These are phyloP conservation scores for Tachypleus tridentatus DNA, from an alignment of 1,140 invertebrate genomes.

Conservation along the genomic window DNA sequence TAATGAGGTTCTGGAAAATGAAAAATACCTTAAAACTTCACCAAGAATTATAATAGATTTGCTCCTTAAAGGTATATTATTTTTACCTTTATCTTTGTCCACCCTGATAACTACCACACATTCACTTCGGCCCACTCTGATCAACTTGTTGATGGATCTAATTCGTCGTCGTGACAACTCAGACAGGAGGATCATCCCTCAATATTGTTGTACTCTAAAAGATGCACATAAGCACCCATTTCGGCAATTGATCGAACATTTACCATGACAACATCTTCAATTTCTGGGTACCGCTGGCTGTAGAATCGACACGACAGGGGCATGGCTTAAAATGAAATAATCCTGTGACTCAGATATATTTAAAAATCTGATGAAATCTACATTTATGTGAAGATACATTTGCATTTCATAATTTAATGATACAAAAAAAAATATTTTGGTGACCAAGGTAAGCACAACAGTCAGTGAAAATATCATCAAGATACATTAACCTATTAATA, in stretches of 20 bases:
- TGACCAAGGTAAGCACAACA: too few relatives aligned
- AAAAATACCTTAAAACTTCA: neutral
- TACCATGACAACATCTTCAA: slow-evolving; percentile 99
- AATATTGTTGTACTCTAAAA: slow-evolving; percentile 98
- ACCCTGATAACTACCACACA: slow-evolving; percentile 99
- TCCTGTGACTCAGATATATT: too few relatives aligned
- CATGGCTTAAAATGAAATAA: slow-evolving; percentile 42
- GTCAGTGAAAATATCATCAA: too few relatives aligned
- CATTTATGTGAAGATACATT: too few relatives aligned
- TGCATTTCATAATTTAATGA: too few relatives aligned
- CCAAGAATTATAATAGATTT: slow-evolving; percentile 2
- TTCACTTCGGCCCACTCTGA: slow-evolving; percentile 95
- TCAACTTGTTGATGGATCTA: slow-evolving; percentile 97
- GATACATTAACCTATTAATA: too few relatives aligned
- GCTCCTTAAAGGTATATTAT: neutral
- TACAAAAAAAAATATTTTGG: too few relatives aligned
- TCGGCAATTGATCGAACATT: slow-evolving; percentile 97
- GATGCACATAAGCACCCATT: slow-evolving; percentile 98
- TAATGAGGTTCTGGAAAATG: too few relatives aligned
- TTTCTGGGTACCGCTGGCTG: slow-evolving; percentile 92
- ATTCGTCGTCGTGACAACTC: slow-evolving; percentile 97
- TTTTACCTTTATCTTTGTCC: slow-evolving; percentile 95
- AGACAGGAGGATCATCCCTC: slow-evolving; percentile 93
- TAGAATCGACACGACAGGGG: slow-evolving; percentile 95
- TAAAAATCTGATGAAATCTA: too few relatives aligned